Conservation (phyloP, 2,797 vertebrate species). For the Trachops cirrhosus region DNA sequence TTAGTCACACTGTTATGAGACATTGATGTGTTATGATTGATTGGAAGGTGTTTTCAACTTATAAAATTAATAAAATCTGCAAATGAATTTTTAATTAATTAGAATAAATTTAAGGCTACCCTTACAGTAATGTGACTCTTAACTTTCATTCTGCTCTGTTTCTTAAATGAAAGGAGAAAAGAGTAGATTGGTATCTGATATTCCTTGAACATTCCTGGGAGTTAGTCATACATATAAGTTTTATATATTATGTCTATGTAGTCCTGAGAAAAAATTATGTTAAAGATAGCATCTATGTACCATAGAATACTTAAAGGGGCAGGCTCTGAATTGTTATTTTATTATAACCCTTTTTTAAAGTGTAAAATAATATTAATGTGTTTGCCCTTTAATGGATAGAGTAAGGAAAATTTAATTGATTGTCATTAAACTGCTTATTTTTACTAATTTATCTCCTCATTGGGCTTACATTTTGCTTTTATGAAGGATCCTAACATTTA, state of each 20-base stretch:
- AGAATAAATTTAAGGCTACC: neutral
- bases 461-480: neutral
- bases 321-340: neutral
- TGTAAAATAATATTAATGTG: neutral
- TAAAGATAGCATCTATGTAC: neutral
- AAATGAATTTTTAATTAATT: conserved; percentile 23
- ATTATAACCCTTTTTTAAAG: neutral
- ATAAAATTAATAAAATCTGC: conserved; percentile 1
- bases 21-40: neutral
- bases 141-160: neutral
- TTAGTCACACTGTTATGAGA: neutral
- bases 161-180: neutral
- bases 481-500: neutral
- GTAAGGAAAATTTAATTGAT: conserved; percentile 21
- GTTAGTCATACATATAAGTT: neutral
- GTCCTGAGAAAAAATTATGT: neutral
- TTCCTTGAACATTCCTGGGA: neutral
- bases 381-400: neutral
- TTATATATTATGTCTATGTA: neutral
- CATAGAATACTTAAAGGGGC: neutral
- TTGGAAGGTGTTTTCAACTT: neutral
- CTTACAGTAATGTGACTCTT: neutral
- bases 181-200: neutral
- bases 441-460: neutral
- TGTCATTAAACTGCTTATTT: conserved; percentile 44